Base-by-base conservation (phyloP, 30 jellyfish, hydroid and myxozoan genomes). In the Turritopsis dohrnii region DNA sequence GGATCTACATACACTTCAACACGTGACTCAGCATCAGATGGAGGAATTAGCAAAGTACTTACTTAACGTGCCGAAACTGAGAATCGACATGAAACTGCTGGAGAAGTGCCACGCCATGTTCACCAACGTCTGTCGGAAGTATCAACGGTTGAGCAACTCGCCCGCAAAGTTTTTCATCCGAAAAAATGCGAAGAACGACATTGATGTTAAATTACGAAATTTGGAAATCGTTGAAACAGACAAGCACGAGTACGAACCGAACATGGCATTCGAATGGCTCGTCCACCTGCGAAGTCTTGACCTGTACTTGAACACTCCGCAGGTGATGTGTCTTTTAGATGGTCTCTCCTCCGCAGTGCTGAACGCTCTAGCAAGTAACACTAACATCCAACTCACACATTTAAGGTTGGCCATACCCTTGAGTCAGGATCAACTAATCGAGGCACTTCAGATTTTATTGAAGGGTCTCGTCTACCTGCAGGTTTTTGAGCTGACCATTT, bases 1-100 rank as follows among this genome's bases (percentile, higher is more conserved):
- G 24, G 83, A 74, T n/a, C 9, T 74, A 30, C 83, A 74, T 1
- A 74, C 83, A 26, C 83, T n/a, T 74, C 65, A 74, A 74, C 83
- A 72, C 0, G 41, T 74, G 54, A 74, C 83, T 7, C 28, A 27
- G 65, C 18, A 74, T 21, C 83, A 74, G 13, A 24, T 74, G 83
- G 83, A 74, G n/a, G 26, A 74, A 4, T 21, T 74, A 19, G 65
- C 83, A 0, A 30, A n/a, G 26, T 52, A 74, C 21, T 60, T 74
- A 26, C 65, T 74, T 9, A 74, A 22, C 21, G 41, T 30, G 17
- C 83, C 83, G 0, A 27, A 4, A 23, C 72, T 74, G 65, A 74
- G 16, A 19, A 74, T 74, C 24, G 83, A 74, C 65, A 74, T 74
- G 16, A 74, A 74, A 24, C 9, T 29, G 17, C 24, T 74, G 26